Evolutionary conservation across 2,888 invertebrate genomes (phyloP), one percentile per base, ranked within the genome.

Genomic region (Melinopterus prodromus): DNA sequence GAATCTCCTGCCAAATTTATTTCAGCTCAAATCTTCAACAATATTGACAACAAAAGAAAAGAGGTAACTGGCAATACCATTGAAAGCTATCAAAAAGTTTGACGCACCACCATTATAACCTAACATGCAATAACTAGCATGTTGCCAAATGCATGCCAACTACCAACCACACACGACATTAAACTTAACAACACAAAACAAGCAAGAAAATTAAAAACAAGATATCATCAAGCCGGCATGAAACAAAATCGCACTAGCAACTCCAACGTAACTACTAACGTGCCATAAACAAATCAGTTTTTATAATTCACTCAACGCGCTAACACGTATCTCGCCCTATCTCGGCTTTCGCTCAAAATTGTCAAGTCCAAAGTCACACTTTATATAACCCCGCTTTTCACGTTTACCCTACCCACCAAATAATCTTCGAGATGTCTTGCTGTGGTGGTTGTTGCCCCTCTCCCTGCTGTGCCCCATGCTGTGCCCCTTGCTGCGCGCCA

Each of bases 381-480:
- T 53, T 53, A 26, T 26, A 26, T 53, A 53, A 53, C 53, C 53
- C 53, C 26, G 26, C 26, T 26, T 53, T 53, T 53, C 53, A 9
- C 53, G 53, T 12, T 53, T 9, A 53, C 53, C 53, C 12, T 7
- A 9, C 12, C 53, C 12, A 53, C 53, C 5, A 53, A 26, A 53
- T 53, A 53, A 7, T 6, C 53, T 53, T 53, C 71, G 36, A 74
- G 14, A 74, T 74, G 74, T 74, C 74, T 74, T 74, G 74, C 81
- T 12, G 71, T 80, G 3, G 76, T 72, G 14, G 75, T 75, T 37
- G 79, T 77, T 71, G 82, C 71, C 14, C n/a, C n/a, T n/a, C 79
- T 70, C 77, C 78, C 12, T 79, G 80, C 36, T 80, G 80, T 36
- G 77, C 78, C 37, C 81, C 82, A 2, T 78, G 78, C 69, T 80